Base-by-base conservation (phyloP, 2,113 vertebrate genomes). In the Xyrauchen texanus region DNA sequence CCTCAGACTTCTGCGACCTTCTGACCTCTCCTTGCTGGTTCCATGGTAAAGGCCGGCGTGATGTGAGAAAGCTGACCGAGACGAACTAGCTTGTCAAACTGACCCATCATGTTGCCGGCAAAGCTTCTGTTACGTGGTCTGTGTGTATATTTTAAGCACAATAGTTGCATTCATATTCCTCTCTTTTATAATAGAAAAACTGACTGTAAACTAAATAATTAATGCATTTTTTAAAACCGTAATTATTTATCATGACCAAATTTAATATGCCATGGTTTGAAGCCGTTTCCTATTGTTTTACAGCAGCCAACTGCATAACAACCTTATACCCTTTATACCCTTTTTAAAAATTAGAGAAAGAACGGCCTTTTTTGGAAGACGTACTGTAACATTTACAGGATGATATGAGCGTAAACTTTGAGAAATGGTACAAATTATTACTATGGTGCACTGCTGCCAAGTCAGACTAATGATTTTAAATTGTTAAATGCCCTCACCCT, bases 381-480 rank as follows among this genome's bases (percentile, higher is more conserved):
- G 3, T 34, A 34, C 7, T 55, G 21, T 13, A 45, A 9, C 49
- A 44, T n/a, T 13, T 44, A 12, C 12, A 44, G 16, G 6, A 55
- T 12, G 34, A 9, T 53, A 34, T 51, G 16, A n/a, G 34, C n/a
- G 3, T 6, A 71, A 71, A 71, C 6, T 21, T 2, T 9, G 2
- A 57, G 52, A 71, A 71, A 45, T 45, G 10, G 68, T 34, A 71
- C 0, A 42, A 55, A 51, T 9, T 44, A 21, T 69, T 55, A n/a
- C 52, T 42, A 42, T 13, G 21, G 67, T 57, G 51, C 34, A 57
- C 46, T 46, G 4, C 2, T 10, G n/a, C 42, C 44, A 47, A 60
- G 55, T 72, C 71, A 62, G 11, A 51, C 58, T 74, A 76, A 76
- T 76, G 34, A 64, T 76, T 76, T 64, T 65, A 52, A 65, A 76